phyloP scores from a whole-genome alignment of 2,113 vertebrate genomes.

The Corydoras maculifer region DNA sequence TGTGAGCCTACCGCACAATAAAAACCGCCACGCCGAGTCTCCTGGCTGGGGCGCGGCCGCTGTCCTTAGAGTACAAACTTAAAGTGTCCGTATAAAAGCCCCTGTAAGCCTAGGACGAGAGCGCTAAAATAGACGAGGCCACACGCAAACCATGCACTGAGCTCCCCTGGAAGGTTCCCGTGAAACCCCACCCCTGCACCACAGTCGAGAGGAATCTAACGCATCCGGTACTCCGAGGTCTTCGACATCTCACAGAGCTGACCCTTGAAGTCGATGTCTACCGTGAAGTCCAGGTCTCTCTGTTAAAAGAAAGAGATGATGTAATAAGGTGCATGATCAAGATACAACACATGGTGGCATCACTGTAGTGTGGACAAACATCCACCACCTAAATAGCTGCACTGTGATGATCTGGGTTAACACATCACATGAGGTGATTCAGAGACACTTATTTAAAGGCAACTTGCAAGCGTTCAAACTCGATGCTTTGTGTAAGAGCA shows the following conservation, averaged over 20 bases:
- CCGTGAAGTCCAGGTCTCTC: slow-evolving; percentile 89
- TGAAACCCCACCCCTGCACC: neutral
- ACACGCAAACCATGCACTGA: slow-evolving; percentile 41
- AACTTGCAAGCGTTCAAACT: too few relatives aligned
- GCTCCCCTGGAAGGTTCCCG: slow-evolving; percentile 21
- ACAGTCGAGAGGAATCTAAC: slow-evolving; percentile 52
- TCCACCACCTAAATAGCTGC: too few relatives aligned
- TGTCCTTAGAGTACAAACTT: slow-evolving; percentile 47
- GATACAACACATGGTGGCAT: neutral
- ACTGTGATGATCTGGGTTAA: too few relatives aligned
- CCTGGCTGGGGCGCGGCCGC: slow-evolving; percentile 24
- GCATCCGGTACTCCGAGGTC: slow-evolving; percentile 89
- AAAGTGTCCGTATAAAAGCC: slow-evolving; percentile 41
- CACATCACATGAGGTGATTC: too few relatives aligned
- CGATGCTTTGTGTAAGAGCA: too few relatives aligned
- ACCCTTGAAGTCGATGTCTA: slow-evolving; percentile 90
- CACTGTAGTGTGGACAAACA: too few relatives aligned
- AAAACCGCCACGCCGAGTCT: slow-evolving; percentile 28
- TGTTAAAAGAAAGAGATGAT: slow-evolving; percentile 44
- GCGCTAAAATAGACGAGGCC: slow-evolving; percentile 49
- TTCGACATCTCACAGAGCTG: slow-evolving; percentile 86
- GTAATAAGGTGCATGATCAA: neutral
- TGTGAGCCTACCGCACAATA: slow-evolving; percentile 52
- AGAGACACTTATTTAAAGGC: too few relatives aligned
- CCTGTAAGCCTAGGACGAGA: neutral